phyloP scores from a whole-genome alignment of 2,113 vertebrate genomes.

The Poeciliopsis prolifica region DNA sequence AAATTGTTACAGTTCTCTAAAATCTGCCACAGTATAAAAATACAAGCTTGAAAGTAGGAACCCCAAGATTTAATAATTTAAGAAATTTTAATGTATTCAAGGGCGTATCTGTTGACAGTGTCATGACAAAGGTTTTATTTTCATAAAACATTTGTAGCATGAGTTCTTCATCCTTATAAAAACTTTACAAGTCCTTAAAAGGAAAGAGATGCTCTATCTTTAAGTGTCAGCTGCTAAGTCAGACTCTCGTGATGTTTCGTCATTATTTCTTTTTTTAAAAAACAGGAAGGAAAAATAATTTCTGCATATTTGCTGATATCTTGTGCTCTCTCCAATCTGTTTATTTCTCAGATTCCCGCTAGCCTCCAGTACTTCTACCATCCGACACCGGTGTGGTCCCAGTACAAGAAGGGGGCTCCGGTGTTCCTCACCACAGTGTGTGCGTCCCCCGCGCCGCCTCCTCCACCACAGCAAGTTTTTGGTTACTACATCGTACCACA shows the following conservation, averaged over 20 bases:
- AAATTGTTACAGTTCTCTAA: too few relatives aligned
- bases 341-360: constrained; percentile 57
- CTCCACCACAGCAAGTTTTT: constrained; percentile 61
- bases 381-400: constrained; percentile 72
- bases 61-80: too few relatives aligned
- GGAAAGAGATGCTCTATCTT: background rate
- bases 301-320: constrained; percentile 1
- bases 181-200: background rate
- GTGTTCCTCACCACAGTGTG: constrained; percentile 73
- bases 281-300: background rate
- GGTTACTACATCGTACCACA: constrained; percentile 77
- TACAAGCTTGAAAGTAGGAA: too few relatives aligned
- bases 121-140: too few relatives aligned
- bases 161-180: background rate
- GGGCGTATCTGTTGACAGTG: background rate
- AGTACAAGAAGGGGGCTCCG: constrained; percentile 67
- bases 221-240: background rate
- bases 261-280: background rate
- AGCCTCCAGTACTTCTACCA: constrained; percentile 74
- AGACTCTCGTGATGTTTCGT: background rate
- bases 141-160: background rate
- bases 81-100: background rate
- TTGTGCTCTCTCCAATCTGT: background rate
- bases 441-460: constrained; percentile 48
- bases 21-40: too few relatives aligned